These are phyloP conservation scores for Paraplagusia blochii DNA, from an alignment of 2,113 vertebrate genomes.

Conservation along the genomic window DNA sequence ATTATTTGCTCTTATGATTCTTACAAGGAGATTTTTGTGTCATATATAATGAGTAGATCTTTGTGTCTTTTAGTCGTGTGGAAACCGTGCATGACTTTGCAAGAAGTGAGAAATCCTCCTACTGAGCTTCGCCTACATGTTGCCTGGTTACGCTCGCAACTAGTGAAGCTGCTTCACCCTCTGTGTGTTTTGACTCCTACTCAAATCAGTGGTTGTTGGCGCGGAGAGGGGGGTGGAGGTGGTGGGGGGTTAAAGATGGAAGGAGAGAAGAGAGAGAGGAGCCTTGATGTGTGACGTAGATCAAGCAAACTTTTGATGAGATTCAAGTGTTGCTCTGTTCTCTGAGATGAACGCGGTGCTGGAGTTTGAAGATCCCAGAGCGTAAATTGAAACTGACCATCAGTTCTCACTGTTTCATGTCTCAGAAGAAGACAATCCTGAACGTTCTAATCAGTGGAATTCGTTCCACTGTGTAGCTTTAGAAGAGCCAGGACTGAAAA, in stretches of 20 bases:
- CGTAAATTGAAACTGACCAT: conserved; percentile 2
- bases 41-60: conserved; percentile 3
- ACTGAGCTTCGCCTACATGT: conserved; percentile 30
- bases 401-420: not conserved
- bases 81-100: conserved; percentile 28
- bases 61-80: conserved; percentile 13
- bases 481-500: too few species aligned
- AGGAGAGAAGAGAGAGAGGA: not conserved
- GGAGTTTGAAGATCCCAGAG: not conserved
- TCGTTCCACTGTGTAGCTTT: too few species aligned
- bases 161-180: conserved; percentile 32
- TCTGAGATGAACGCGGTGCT: not conserved
- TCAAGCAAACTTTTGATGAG: conserved; percentile 11
- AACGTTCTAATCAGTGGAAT: not conserved
- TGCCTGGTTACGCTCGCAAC: conserved; percentile 60
- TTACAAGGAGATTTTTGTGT: conserved; percentile 1
- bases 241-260: too few species aligned
- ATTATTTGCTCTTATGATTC: conserved; percentile 1
- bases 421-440: too few species aligned
- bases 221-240: conserved; percentile 5
- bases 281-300: conserved; percentile 8
- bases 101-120: conserved; percentile 26
- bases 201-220: conserved; percentile 13
- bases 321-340: not conserved
- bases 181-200: conserved; percentile 35